These are phyloP conservation scores for Protophormia terraenovae DNA, from an alignment of 2,888 invertebrate species.

Conservation along the genomic window DNA sequence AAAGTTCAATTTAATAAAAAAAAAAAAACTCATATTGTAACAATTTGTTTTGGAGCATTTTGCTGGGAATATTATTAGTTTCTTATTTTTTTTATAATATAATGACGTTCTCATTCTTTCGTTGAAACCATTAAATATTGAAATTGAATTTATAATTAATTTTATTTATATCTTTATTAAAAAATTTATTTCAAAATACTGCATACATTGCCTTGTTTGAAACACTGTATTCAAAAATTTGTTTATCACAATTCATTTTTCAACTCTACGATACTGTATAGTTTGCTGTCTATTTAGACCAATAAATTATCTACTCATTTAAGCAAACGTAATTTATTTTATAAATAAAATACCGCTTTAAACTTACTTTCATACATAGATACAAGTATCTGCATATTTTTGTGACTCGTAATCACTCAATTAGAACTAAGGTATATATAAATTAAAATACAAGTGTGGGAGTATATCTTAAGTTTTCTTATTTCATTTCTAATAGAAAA, in stretches of 20 bases:
- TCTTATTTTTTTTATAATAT: too few relatives aligned
- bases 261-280: neutral
- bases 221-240: neutral
- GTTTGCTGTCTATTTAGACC: neutral
- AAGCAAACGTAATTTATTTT: constrained; percentile 8
- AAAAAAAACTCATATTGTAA: too few relatives aligned
- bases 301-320: constrained; percentile 13
- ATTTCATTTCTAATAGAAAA: neutral
- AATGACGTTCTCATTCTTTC: too few relatives aligned
- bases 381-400: constrained; percentile 20
- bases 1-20: too few relatives aligned
- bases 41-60: too few relatives aligned
- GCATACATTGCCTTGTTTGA: neutral
- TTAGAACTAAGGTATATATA: constrained; percentile 27
- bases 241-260: neutral
- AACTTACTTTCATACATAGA: too few relatives aligned
- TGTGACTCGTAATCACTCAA: constrained; percentile 37
- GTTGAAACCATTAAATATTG: too few relatives aligned
- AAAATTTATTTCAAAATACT: neutral
- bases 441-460: constrained; percentile 48
- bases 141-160: too few relatives aligned
- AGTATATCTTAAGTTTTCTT: constrained; percentile 1
- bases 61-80: too few relatives aligned
- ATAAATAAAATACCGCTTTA: neutral
- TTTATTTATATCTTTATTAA: neutral